Percentiles rank a stretch among this genome's conserved stretches.
Evolutionary conservation across 2,888 invertebrate genomes (phyloP).

Genomic region (Lepidochrysops patricia): DNA sequence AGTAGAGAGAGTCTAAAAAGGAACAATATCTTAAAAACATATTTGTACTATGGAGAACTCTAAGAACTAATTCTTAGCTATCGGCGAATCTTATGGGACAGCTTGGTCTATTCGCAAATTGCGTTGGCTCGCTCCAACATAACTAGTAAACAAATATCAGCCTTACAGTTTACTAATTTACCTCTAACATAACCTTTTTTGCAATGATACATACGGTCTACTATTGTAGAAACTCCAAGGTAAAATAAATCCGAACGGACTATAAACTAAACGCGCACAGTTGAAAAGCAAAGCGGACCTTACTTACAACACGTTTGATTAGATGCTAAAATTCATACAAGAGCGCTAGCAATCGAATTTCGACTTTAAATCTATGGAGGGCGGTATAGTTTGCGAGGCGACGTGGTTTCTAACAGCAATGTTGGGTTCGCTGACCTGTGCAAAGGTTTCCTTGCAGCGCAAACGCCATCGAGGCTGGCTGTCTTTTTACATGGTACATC

Average conservation of each 20-base stretch:
- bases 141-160: slow-evolving; percentile 25
- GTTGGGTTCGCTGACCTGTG: slow-evolving; percentile 49
- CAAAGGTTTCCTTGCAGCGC: slow-evolving; percentile 47
- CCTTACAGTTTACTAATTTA: too few species aligned
- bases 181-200: too few species aligned
- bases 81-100: slow-evolving; percentile 48
- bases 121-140: slow-evolving; percentile 38
- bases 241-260: too few species aligned
- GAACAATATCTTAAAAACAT: background rate
- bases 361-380: slow-evolving; percentile 19
- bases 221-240: too few species aligned
- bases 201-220: too few species aligned
- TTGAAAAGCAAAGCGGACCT: slow-evolving; percentile 25
- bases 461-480: slow-evolving; percentile 31
- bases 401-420: slow-evolving; percentile 37
- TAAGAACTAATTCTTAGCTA: slow-evolving; percentile 34
- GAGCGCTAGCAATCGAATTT: slow-evolving; percentile 15
- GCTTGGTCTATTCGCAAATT: slow-evolving; percentile 44
- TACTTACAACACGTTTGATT: slow-evolving; percentile 49
- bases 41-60: slow-evolving; percentile 17
- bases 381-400: slow-evolving; percentile 29
- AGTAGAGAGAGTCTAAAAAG: background rate
- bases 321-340: slow-evolving; percentile 39
- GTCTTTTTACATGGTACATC: slow-evolving; percentile 32
- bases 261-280: slow-evolving; percentile 18